These are phyloP conservation scores for Dorcus parallelipipedus DNA, from an alignment of 2,888 invertebrate species.

Conservation along the genomic window DNA sequence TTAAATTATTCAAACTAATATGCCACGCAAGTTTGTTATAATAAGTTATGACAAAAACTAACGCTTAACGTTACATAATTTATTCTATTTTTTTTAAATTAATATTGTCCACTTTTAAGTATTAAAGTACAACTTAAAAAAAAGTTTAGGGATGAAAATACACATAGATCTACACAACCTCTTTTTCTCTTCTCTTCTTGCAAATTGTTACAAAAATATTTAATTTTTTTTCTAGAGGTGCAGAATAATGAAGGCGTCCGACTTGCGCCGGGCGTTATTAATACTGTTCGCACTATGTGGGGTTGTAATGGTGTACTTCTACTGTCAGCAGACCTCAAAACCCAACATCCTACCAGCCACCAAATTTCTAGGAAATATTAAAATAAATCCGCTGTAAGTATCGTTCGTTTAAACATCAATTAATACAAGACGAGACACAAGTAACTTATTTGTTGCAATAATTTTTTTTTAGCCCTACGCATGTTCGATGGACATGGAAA, in stretches of 20 bases:
- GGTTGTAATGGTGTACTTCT: conserved; percentile 52
- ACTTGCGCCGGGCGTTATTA: conserved; percentile 55
- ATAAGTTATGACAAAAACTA: too few species aligned
- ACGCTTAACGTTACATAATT: too few species aligned
- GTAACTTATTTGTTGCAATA: background rate
- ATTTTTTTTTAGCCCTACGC: conserved; percentile 29
- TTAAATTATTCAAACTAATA: too few species aligned
- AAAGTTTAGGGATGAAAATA: too few species aligned
- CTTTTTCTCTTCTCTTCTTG: too few species aligned
- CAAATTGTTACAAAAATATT: background rate
- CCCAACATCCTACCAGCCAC: conserved; percentile 10
- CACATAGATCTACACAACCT: too few species aligned
- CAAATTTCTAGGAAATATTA: background rate
- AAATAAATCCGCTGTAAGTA: conserved; percentile 13
- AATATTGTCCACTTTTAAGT: too few species aligned
- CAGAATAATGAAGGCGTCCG: conserved; percentile 52
- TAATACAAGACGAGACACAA: too few species aligned
- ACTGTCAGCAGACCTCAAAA: conserved; percentile 44
- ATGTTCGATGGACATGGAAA: conserved; percentile 73
- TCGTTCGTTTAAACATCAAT: background rate
- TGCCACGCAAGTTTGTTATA: too few species aligned
- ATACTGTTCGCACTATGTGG: conserved; percentile 53
- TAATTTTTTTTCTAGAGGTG: conserved; percentile 39
- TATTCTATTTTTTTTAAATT: too few species aligned
- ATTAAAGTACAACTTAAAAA: too few species aligned